Conservation (phyloP, 2,888 invertebrate genomes). For the Limnephilus auricula region DNA sequence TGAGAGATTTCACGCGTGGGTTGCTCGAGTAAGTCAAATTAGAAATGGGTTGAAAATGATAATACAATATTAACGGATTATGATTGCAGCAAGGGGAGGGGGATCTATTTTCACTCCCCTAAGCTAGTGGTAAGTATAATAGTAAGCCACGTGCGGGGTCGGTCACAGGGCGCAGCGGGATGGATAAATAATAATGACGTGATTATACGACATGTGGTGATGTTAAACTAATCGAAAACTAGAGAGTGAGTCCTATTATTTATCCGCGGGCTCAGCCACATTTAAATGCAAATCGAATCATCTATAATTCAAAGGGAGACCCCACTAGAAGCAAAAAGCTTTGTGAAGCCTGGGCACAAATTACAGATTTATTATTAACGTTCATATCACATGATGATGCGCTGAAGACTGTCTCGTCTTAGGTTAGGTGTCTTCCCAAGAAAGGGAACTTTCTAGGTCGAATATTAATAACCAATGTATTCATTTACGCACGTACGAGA, state of each 20-base stretch:
- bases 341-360: constrained; percentile 41
- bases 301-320: constrained; percentile 56
- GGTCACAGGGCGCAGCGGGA: constrained; percentile 40
- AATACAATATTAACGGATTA: neutral
- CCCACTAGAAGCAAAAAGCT: constrained; percentile 45
- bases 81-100: neutral
- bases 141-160: constrained; percentile 19
- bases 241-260: constrained; percentile 59
- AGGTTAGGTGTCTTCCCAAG: neutral
- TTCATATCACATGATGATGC: constrained; percentile 29
- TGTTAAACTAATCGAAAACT: constrained; percentile 66
- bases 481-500: neutral
- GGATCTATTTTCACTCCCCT: neutral
- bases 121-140: neutral
- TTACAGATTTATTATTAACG: constrained; percentile 44
- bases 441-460: neutral
- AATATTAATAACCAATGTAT: neutral
- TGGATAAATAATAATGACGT: constrained; percentile 65
- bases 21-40: neutral
- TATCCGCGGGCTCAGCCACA: constrained; percentile 50
- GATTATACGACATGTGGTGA: constrained; percentile 62
- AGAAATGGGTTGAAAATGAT: neutral
- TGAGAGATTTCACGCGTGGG: neutral
- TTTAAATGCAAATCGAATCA: constrained; percentile 63
- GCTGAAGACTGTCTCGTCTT: constrained; percentile 32